Percentiles rank a stretch among this genome's conserved stretches.
phyloP scores from a whole-genome alignment of 2,113 vertebrate genomes.

The Gambusia holbrooki region DNA sequence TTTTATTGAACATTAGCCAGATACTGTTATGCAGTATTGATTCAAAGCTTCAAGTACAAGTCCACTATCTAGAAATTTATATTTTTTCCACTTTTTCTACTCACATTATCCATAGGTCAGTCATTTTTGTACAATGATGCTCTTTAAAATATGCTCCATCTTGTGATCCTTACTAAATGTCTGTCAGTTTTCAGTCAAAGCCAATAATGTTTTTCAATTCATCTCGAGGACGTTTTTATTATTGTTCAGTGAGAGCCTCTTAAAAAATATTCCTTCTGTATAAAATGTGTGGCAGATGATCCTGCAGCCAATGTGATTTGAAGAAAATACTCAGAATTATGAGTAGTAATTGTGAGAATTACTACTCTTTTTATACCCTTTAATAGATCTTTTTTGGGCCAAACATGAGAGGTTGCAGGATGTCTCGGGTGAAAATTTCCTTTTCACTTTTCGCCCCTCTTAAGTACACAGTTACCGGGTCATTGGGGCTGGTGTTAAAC shows the following conservation, averaged over 20 bases:
- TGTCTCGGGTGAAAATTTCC: constrained; percentile 28
- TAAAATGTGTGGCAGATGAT: not conserved
- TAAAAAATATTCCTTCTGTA: not conserved
- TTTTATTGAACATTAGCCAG: not conserved
- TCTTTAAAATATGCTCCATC: not conserved
- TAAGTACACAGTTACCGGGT: constrained; percentile 19
- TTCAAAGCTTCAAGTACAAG: too few species aligned
- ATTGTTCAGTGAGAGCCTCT: not conserved
- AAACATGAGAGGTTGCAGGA: not conserved
- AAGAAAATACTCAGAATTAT: not conserved
- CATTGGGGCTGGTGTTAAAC: constrained; percentile 23
- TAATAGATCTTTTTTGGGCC: not conserved
- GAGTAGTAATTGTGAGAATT: not conserved
- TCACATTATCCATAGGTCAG: not conserved
- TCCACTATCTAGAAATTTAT: not conserved
- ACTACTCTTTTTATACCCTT: not conserved
- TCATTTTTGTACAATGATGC: not conserved
- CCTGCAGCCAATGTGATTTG: constrained; percentile 6
- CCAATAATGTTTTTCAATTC: not conserved
- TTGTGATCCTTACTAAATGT: not conserved
- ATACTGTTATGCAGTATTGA: not conserved
- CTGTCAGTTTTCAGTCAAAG: not conserved
- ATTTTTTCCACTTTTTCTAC: not conserved
- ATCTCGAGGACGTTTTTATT: not conserved
- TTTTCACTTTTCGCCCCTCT: constrained; percentile 23